These are phyloP conservation scores for Gallinago media DNA, from an alignment of 2,113 vertebrate species.

Conservation along the genomic window DNA sequence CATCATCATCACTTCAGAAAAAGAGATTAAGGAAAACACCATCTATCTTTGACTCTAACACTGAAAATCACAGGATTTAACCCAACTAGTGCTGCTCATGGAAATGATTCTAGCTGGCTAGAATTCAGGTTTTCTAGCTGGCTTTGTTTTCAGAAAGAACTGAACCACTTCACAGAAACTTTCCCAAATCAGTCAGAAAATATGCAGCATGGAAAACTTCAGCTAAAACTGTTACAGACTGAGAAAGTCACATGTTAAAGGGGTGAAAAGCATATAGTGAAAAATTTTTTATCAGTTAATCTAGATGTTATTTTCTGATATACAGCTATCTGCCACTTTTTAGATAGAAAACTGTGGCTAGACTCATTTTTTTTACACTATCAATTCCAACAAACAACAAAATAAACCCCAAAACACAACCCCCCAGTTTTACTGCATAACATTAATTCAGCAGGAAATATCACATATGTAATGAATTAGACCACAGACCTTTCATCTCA, in stretches of 20 bases:
- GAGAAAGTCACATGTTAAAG: background rate
- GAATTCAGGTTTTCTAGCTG: constrained; percentile 9
- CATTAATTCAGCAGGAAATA: constrained; percentile 21
- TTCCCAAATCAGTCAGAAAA: background rate
- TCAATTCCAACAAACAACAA: background rate
- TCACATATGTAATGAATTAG: constrained; percentile 60
- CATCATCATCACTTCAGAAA: constrained; percentile 42
- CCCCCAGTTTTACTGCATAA: background rate
- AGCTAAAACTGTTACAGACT: background rate
- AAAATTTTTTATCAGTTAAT: background rate
- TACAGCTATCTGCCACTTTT: background rate
- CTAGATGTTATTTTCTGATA: background rate
- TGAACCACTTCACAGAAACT: constrained; percentile 20
- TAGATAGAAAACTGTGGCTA: background rate
- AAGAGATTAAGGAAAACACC: constrained; percentile 29
- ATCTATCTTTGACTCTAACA: constrained; percentile 38
- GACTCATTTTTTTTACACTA: background rate
- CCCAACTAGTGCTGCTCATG: background rate
- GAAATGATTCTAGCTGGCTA: background rate
- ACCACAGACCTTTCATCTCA: constrained; percentile 46
- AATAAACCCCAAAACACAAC: background rate
- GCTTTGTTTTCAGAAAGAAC: constrained; percentile 58
- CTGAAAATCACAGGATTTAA: constrained; percentile 29
- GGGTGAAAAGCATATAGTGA: background rate
- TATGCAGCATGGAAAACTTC: background rate